phyloP scores from a whole-genome alignment of 1,140 invertebrate species.

The Cecropterus lyciades region DNA sequence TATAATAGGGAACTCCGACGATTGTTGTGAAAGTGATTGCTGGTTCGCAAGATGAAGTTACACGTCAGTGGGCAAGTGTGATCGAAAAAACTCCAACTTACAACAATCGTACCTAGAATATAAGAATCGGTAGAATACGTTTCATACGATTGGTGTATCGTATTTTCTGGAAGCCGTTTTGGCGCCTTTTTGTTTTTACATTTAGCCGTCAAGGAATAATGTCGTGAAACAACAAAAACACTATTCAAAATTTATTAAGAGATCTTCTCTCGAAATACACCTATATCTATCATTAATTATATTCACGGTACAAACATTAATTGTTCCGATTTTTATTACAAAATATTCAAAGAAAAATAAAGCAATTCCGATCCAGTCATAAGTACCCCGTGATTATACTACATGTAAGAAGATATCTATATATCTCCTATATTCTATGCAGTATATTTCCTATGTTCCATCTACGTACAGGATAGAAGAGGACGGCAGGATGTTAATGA shows the following conservation, averaged over 20 bases:
- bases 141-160: neutral
- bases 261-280: too few species aligned
- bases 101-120: neutral
- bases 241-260: too few species aligned
- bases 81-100: conserved; percentile 8
- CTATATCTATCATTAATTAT: too few species aligned
- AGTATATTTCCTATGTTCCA: neutral
- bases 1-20: neutral
- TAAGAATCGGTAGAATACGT: neutral
- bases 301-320: too few species aligned
- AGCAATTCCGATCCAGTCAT: too few species aligned
- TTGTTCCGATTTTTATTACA: too few species aligned
- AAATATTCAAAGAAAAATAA: too few species aligned
- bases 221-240: too few species aligned
- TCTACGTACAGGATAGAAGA: conserved; percentile 3
- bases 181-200: neutral
- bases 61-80: conserved; percentile 21
- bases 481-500: conserved; percentile 30
- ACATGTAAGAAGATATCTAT: too few species aligned
- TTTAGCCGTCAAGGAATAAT: too few species aligned
- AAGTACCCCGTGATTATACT: too few species aligned
- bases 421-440: neutral
- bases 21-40: conserved; percentile 10
- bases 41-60: conserved; percentile 3
- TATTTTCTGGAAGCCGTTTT: neutral